Evolutionary conservation across 2,113 vertebrate genomes (phyloP).

Genomic region (Bettongia penicillata): DNA sequence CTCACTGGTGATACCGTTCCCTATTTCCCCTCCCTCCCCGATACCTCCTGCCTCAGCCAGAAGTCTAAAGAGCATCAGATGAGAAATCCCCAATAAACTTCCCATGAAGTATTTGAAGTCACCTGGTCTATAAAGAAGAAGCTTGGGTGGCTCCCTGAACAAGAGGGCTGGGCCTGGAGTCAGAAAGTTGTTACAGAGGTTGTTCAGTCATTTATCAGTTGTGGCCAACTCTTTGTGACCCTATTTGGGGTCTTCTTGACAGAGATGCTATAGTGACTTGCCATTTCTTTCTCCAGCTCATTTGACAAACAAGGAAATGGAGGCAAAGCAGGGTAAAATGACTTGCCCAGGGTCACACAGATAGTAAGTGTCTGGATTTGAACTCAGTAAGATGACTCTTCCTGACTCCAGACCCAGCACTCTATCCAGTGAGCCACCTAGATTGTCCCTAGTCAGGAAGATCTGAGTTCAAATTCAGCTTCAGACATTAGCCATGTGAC

Average conservation of each 20-base stretch:
- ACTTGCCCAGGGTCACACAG: neutral
- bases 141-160: neutral
- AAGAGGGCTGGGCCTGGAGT: neutral
- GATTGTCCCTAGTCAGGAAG: neutral
- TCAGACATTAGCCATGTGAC: neutral
- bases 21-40: neutral
- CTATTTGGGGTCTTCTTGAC: neutral
- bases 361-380: neutral
- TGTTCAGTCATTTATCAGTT: neutral
- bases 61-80: neutral
- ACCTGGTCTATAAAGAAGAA: neutral
- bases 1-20: neutral
- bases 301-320: neutral
- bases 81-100: neutral
- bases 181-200: neutral
- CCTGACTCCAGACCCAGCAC: too few relatives aligned
- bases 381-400: neutral
- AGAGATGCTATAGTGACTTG: neutral
- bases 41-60: neutral
- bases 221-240: neutral
- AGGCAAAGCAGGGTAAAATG: neutral
- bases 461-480: neutral
- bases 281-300: neutral
- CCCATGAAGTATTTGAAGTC: neutral
- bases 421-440: neutral